Percentiles rank a stretch among this genome's conserved stretches.
These are phyloP conservation scores for Thalassophryne amazonica DNA, from an alignment of 2,797 vertebrate species.

Conservation along the genomic window DNA sequence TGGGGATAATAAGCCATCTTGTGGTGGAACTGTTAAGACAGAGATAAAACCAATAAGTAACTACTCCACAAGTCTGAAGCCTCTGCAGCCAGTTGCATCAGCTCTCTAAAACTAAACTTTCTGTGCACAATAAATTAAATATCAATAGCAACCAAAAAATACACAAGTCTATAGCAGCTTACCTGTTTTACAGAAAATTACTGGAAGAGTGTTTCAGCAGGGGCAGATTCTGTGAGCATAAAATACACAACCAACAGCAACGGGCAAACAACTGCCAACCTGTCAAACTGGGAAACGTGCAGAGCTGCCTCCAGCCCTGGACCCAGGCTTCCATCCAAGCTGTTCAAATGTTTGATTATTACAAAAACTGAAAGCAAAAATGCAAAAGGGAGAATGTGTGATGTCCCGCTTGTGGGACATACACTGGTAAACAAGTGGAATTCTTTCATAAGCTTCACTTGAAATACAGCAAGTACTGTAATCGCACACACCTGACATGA, in stretches of 20 bases:
- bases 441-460: too few species aligned
- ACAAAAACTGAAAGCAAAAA: neutral
- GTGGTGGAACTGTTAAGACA: slow-evolving; percentile 13
- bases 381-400: too few species aligned
- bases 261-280: slow-evolving; percentile 5
- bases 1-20: slow-evolving; percentile 26
- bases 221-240: slow-evolving; percentile 8
- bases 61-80: slow-evolving; percentile 2
- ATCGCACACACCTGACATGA: too few species aligned
- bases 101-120: slow-evolving; percentile 28
- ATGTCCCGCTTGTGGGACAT: too few species aligned
- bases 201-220: slow-evolving; percentile 6
- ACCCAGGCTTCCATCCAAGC: neutral
- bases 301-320: neutral
- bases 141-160: slow-evolving; percentile 3
- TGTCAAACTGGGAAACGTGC: slow-evolving; percentile 15
- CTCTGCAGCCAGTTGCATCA: slow-evolving; percentile 39
- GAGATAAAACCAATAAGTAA: neutral
- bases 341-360: neutral
- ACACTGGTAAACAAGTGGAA: too few species aligned
- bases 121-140: slow-evolving; percentile 24
- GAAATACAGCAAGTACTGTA: too few species aligned
- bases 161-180: slow-evolving; percentile 14
- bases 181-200: neutral
- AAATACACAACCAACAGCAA: slow-evolving; percentile 18